Evolutionary conservation across 2,888 invertebrate genomes (phyloP), one percentile per base, ranked within the genome.

Genomic region (Shargacucullia verbasci): DNA sequence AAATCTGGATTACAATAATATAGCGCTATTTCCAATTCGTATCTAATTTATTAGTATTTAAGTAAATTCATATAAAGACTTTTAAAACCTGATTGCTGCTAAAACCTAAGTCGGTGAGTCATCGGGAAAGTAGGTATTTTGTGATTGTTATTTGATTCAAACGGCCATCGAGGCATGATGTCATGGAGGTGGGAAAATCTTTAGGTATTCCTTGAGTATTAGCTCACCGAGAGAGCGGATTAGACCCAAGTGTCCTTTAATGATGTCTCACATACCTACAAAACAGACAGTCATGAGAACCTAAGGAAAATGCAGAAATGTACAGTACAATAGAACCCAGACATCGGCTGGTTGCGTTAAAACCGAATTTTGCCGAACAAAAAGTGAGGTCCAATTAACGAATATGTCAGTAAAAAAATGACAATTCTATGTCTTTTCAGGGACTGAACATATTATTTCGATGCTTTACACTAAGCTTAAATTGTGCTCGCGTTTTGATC

Each of bases 51-150:
- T 43, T 38, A 13, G 34, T 31, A 25, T 39, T 48, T 31, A 50
- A 59, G n/a, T n/a, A 49, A 62, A 52, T 70, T 43, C 48, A 50
- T 37, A 14, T 13, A 13, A 64, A 59, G 49, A 45, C 10, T 49
- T 45, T n/a, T 50, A 0, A 50, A 59, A 49, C 45, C 45, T 29
- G 66, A 55, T 59, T 39, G 31, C 25, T 9, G 1, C 29, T 15
- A 13, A 48, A 15, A 25, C 20, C 29, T 59, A 6, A 25, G 13
- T 10, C 1, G n/a, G 34, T 50, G 65, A 65, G 38, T 13, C 25
- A 47, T 25, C 33, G 40, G 40, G 31, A 39, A 39, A 34, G 50
- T 59, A 45, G 65, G 34, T 67, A 65, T 38, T 39, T 53, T 53
- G 48, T 43, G n/a, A 47, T 37, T 37, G 37, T 55, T 48, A 49